Base-by-base conservation (phyloP, 2,113 vertebrate genomes). In the Galeopterus variegatus region DNA sequence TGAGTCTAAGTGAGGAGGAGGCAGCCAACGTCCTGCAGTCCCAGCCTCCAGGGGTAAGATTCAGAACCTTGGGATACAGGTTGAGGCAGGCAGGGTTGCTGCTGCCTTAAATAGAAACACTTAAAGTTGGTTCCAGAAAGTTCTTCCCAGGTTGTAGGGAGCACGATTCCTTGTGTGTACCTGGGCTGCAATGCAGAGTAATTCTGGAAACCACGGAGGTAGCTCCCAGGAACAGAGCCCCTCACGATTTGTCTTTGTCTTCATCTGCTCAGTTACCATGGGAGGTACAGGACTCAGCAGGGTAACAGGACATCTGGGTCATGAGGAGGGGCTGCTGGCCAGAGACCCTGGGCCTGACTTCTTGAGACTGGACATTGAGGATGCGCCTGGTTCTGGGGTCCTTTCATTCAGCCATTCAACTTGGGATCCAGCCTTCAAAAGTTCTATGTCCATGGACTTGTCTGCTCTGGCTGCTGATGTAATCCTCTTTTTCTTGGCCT, bases 11-110 rank as follows among this genome's bases (percentile, higher is more conserved):
- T 17, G 99, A 99, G 50, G 98, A 99, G 28, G 99, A 99, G 94
- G 99, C 99, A 0, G 21, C 85, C 2, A 97, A 95, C 76, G 98
- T 99, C 72, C 98, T 99, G 33, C 98, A 98, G 95, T 77, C 98
- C 23, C 99, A 99, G 93, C 99, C 99, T 12, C 99, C 99, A 0
- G 99, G 99, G 99, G 99, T 99, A 98, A 99, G 99, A 95, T 6
- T 23, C 67, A 58, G 65, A 79, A 45, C 28, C 54, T 5, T 2
- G 0, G 26, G 31, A 76, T 52, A n/a, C 23, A 93, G 21, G 24
- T 14, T 54, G 70, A 90, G n/a, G 62, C 45, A 15, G n/a, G 80
- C 64, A 92, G 36, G 72, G 1, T 9, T 62, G 15, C 15, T 36
- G 24, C 76, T 33, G 65, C 33, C 80, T 28, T 28, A 56, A 64